Evolutionary conservation across 2,888 invertebrate species (phyloP), one percentile per base, ranked within the genome.

Genomic region (Cheilosia variabilis): DNA sequence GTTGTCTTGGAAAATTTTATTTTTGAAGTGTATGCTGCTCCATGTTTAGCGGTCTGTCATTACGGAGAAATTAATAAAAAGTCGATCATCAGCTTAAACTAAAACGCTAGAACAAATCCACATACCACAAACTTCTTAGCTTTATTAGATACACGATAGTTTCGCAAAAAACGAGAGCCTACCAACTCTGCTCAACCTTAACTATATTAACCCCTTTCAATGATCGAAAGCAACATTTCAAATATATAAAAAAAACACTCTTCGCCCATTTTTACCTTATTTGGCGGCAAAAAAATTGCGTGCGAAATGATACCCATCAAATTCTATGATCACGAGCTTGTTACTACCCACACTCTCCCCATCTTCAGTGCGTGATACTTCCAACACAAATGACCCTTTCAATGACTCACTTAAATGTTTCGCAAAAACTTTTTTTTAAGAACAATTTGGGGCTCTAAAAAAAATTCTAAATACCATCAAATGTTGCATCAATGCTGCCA

Each of bases 401-500:
- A 55, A 50, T 66, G 65, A 50, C 58, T 75, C 57, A 66, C 65
- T 75, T 50, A 65, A 65, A 55, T 73, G 73, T 65, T 73, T 45
- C 34, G 34, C 62, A 55, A 65, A 53, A 50, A 45, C 47, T 75
- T 73, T 75, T 75, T 27, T 27, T 27, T 31, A 57, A n/a, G 50
- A 66, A 66, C 58, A 66, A 75, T 66, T 75, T 57, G 57, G 65
- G 6, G 37, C 65, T 50, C 47, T 66, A 57, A 66, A 75, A 58
- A 73, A 55, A 37, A 37, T 1, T 57, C 63, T 75, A 65, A 65
- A 57, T 65, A 24, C 65, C 75, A 75, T 75, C 75, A 75, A 75
- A 58, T 53, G 57, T 66, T 75, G 65, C 75, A 75, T 75, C 73
- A 60, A 72, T 71, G 66, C 24, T 41, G 34, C 57, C 63, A 50